Conservation (phyloP, 2,113 vertebrate species). For the Epinephelus fuscoguttatus region DNA sequence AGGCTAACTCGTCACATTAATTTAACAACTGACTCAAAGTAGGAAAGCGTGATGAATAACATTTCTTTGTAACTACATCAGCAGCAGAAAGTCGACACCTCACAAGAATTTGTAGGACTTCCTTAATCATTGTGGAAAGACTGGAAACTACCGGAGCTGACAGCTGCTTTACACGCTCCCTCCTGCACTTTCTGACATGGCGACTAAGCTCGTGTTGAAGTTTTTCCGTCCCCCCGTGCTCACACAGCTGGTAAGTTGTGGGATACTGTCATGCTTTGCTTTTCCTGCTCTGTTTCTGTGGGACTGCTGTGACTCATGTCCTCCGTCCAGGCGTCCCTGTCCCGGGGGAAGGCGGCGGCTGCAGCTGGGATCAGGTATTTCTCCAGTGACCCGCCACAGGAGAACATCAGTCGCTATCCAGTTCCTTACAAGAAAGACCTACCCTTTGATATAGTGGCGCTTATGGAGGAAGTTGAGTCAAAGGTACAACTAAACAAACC, state of each 20-base stretch:
- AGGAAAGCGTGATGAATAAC: not conserved
- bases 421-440: constrained; percentile 89
- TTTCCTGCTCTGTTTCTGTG: not conserved
- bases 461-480: constrained; percentile 89
- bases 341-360: not conserved
- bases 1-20: too few relatives aligned
- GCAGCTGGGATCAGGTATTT: constrained; percentile 15
- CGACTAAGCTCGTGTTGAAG: constrained; percentile 55
- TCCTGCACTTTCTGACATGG: constrained; percentile 63
- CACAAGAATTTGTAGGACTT: not conserved
- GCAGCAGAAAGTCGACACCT: not conserved
- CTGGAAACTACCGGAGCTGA: not conserved
- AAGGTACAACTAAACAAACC: constrained; percentile 79
- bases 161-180: not conserved
- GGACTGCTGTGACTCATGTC: not conserved
- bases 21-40: not conserved
- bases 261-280: too few relatives aligned
- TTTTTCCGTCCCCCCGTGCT: constrained; percentile 41
- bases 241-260: constrained; percentile 68
- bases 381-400: constrained; percentile 63
- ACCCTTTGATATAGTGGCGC: constrained; percentile 87
- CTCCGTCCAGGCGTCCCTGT: constrained; percentile 34
- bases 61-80: not conserved
- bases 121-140: not conserved
- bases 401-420: constrained; percentile 83